phyloP scores from a whole-genome alignment of 2,888 invertebrate genomes.

The Periphyllus acericola region DNA sequence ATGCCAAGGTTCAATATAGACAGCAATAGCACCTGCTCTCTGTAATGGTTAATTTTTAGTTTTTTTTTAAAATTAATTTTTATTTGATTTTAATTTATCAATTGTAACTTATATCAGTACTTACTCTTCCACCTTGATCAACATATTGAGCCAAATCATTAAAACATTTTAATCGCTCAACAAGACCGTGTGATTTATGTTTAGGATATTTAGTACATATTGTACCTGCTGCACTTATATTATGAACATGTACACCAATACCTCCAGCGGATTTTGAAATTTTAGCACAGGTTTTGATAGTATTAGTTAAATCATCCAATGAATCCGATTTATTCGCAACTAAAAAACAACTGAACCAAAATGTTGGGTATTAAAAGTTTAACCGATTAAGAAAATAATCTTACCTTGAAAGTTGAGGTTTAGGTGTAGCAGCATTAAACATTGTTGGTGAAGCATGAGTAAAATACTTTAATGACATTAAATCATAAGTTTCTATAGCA shows the following conservation, averaged over 20 bases:
- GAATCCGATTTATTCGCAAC: conserved; percentile 94
- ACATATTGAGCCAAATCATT: conserved; percentile 97
- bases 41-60: conserved; percentile 64
- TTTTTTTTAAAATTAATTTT: neutral
- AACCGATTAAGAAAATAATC: neutral
- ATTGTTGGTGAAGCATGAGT: conserved; percentile 98
- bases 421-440: conserved; percentile 91
- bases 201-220: conserved; percentile 68
- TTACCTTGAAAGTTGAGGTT: conserved; percentile 89
- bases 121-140: conserved; percentile 92
- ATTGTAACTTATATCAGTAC: neutral
- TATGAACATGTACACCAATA: conserved; percentile 96
- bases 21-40: conserved; percentile 96
- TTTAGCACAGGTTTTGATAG: conserved; percentile 89
- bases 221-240: conserved; percentile 91
- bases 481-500: conserved; percentile 95
- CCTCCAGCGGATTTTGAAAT: conserved; percentile 98
- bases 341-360: conserved; percentile 81
- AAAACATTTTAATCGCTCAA: conserved; percentile 94
- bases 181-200: conserved; percentile 92
- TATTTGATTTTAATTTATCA: no score
- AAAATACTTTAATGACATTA: conserved; percentile 93
- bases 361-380: conserved; percentile 6
- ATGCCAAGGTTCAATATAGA: conserved; percentile 99
- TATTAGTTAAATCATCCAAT: conserved; percentile 94